Evolutionary conservation across 2,888 invertebrate genomes (phyloP).

Genomic region (Athalia rosae): DNA sequence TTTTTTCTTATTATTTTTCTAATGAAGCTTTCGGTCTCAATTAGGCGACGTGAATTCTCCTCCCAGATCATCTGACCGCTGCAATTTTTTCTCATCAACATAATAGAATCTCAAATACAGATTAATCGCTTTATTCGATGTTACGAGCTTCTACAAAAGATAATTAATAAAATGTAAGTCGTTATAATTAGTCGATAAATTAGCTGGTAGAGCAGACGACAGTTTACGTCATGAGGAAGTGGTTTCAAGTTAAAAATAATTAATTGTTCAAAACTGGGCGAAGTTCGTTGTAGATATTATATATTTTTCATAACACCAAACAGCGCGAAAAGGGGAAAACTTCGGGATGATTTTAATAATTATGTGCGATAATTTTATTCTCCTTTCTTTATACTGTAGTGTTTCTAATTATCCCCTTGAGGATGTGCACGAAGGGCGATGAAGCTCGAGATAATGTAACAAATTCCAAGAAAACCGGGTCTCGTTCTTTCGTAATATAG

Average conservation of each 20-base stretch:
- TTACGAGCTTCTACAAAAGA: not conserved
- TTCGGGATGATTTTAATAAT: not conserved
- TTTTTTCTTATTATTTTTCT: not conserved
- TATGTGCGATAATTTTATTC: not conserved
- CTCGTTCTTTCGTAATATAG: not conserved
- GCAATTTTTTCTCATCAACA: not conserved
- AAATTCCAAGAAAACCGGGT: not conserved
- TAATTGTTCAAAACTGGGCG: too few relatives aligned
- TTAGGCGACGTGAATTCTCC: constrained; percentile 21
- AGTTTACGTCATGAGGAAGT: too few relatives aligned
- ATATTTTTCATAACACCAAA: too few relatives aligned
- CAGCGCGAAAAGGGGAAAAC: not conserved
- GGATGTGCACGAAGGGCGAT: not conserved
- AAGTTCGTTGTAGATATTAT: too few relatives aligned
- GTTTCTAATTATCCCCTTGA: not conserved
- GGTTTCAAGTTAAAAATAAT: too few relatives aligned
- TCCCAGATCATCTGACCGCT: constrained; percentile 21
- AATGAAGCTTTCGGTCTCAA: constrained; percentile 1
- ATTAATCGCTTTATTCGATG: not conserved
- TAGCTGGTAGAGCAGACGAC: too few relatives aligned
- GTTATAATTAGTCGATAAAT: too few relatives aligned
- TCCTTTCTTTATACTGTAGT: not conserved
- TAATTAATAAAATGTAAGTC: not conserved
- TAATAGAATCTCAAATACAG: not conserved
- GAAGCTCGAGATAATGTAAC: not conserved